A percentile compares a stretch with the other conserved stretches of the same genome.
phyloP scores from a whole-genome alignment of 2,797 vertebrate species.

The Prionace glauca region DNA sequence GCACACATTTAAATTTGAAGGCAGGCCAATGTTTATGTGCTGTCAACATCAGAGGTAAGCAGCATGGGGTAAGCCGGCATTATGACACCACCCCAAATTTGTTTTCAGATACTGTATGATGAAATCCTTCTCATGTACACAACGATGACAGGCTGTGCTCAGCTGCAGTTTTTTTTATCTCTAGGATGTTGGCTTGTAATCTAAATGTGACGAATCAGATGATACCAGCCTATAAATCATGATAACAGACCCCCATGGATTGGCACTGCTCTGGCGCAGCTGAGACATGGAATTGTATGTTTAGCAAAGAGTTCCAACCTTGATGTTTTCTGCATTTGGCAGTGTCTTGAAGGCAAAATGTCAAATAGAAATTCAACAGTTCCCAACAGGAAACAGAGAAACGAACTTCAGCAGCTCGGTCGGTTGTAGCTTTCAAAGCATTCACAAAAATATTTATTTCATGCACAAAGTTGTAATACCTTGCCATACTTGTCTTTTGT shows the following conservation, averaged over 20 bases:
- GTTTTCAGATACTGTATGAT: not conserved
- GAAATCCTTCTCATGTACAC: no score
- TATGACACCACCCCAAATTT: not conserved
- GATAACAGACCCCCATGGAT: not conserved
- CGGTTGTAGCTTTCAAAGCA: no score
- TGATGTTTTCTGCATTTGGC: not conserved
- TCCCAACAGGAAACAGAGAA: not conserved
- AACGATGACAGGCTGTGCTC: no score
- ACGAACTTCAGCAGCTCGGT: not conserved
- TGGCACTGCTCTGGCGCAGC: not conserved
- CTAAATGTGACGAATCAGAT: not conserved
- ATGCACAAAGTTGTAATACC: no score
- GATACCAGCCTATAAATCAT: not conserved
- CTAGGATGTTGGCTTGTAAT: no score
- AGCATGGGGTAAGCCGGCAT: not conserved
- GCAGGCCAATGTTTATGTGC: not conserved
- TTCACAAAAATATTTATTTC: no score
- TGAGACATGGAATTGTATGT: not conserved
- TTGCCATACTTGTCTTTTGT: no score
- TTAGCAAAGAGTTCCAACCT: not conserved
- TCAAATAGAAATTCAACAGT: not conserved
- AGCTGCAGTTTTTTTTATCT: not conserved
- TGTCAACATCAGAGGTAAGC: not conserved
- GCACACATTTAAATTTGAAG: not conserved
- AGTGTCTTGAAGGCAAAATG: not conserved